Evolutionary conservation across 2,888 invertebrate species (phyloP).

Genomic region (Coenonympha glycerion): DNA sequence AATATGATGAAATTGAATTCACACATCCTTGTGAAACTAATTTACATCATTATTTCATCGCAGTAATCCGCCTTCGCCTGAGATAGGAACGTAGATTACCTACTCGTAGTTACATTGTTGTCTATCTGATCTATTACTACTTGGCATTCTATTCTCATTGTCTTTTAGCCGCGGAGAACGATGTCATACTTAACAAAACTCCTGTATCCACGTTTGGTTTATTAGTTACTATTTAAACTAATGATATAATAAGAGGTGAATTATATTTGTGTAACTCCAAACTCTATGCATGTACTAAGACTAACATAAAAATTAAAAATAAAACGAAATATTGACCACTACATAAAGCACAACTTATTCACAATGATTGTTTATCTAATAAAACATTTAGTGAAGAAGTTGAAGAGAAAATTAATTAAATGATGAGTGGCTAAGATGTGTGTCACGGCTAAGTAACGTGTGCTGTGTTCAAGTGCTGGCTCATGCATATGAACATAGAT

Average conservation of each 20-base stretch:
- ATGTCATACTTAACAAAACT: background rate
- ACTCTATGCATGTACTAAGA: too few species aligned
- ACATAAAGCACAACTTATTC: too few species aligned
- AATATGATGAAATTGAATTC: background rate
- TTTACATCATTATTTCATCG: background rate
- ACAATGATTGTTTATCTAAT: too few species aligned
- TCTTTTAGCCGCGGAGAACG: background rate
- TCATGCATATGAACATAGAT: slow-evolving; percentile 70
- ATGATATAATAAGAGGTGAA: too few species aligned
- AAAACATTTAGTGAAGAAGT: slow-evolving; percentile 1
- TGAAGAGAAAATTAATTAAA: slow-evolving; percentile 39
- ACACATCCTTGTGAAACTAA: background rate
- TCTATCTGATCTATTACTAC: background rate
- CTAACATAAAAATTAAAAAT: too few species aligned
- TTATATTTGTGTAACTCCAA: too few species aligned
- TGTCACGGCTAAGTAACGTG: slow-evolving; percentile 62
- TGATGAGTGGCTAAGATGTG: slow-evolving; percentile 46
- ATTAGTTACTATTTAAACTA: too few species aligned
- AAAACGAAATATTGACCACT: too few species aligned
- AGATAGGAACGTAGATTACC: background rate
- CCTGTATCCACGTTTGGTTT: background rate
- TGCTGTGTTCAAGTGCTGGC: slow-evolving; percentile 49
- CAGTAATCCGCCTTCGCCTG: background rate
- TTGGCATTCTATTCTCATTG: background rate
- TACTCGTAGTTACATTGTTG: background rate